phyloP scores from a whole-genome alignment of 2,888 invertebrate genomes.

The Argyresthia goedartella region DNA sequence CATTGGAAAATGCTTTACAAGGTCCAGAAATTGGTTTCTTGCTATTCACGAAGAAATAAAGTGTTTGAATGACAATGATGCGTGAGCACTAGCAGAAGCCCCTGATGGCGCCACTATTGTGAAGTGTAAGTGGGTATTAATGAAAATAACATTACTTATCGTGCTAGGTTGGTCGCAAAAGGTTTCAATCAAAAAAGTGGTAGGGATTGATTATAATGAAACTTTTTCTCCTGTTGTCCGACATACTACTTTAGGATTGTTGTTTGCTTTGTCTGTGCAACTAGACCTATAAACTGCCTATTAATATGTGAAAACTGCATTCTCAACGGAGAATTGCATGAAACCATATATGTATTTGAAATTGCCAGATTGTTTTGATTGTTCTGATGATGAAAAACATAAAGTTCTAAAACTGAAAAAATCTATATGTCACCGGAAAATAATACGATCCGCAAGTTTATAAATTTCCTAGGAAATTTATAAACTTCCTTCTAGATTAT shows the following conservation, averaged over 20 bases:
- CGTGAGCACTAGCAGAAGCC: conserved; percentile 5
- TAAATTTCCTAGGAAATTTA: no score
- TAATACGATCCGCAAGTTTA: no score
- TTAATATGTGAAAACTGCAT: not conserved
- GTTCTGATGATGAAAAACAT: not conserved
- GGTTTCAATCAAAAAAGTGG: conserved; percentile 3
- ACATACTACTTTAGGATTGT: not conserved
- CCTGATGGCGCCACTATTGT: conserved; percentile 6
- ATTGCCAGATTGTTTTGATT: not conserved
- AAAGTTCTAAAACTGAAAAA: conserved; percentile 1
- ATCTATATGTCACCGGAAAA: no score
- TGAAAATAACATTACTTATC: conserved; percentile 9
- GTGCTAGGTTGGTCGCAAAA: conserved; percentile 12
- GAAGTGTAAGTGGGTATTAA: conserved; percentile 10
- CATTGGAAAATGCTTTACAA: conserved; percentile 7
- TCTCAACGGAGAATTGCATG: not conserved
- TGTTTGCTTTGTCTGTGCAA: not conserved
- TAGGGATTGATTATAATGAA: not conserved
- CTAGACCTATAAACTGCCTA: not conserved
- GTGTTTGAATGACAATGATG: not conserved
- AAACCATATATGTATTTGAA: not conserved
- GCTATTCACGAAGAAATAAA: conserved; percentile 7
- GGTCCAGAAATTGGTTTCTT: conserved; percentile 13
- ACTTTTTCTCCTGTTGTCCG: not conserved
- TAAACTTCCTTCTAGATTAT: no score